phyloP scores from a whole-genome alignment of 2,797 vertebrate genomes.

The Hyperoplus lanceolatus region DNA sequence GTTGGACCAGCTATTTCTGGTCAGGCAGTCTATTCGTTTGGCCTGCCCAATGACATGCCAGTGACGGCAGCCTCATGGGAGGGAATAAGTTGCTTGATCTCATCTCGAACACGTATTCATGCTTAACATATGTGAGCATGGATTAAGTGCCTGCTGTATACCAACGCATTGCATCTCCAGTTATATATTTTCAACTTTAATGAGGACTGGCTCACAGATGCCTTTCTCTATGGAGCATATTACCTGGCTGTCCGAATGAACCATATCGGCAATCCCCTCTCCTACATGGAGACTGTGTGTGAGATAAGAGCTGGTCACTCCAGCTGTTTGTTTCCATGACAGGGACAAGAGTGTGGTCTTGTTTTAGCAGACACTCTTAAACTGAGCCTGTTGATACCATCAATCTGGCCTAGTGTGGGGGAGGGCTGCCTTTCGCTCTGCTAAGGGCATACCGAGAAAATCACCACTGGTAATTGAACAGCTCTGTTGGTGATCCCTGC shows the following conservation, averaged over 20 bases:
- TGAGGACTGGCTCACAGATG: not conserved
- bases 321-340: slow-evolving; percentile 27
- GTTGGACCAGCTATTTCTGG: slow-evolving; percentile 8
- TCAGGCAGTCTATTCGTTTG: slow-evolving; percentile 23
- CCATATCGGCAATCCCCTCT: slow-evolving; percentile 2
- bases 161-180: not conserved
- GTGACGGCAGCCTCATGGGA: slow-evolving; percentile 1
- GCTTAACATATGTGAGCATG: not conserved
- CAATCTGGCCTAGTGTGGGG: slow-evolving; percentile 18
- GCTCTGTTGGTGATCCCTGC: slow-evolving; percentile 10
- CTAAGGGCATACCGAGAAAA: not conserved
- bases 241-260: not conserved
- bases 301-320: slow-evolving; percentile 22
- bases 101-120: not conserved
- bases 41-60: not conserved
- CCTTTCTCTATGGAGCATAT: slow-evolving; percentile 1
- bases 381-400: slow-evolving; percentile 35
- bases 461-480: not conserved
- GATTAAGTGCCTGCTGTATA: slow-evolving; percentile 3
- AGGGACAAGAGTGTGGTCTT: slow-evolving; percentile 8
- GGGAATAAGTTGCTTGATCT: slow-evolving; percentile 2
- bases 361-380: slow-evolving; percentile 21
- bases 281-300: not conserved
- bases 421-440: not conserved
- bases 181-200: slow-evolving; percentile 3